Evolutionary conservation across 2,797 vertebrate genomes (phyloP).

Genomic region (Danio tinwini): DNA sequence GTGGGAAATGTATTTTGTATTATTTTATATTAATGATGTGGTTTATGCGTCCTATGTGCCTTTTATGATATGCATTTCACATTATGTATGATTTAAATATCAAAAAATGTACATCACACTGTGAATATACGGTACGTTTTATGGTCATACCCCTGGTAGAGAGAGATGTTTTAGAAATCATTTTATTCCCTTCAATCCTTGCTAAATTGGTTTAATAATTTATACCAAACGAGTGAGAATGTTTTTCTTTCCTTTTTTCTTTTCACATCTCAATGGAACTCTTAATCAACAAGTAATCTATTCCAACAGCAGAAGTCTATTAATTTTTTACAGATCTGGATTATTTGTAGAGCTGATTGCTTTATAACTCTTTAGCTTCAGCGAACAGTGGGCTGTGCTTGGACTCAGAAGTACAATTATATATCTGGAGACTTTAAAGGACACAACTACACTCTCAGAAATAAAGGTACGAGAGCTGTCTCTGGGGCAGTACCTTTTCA

Average conservation of each 20-base stretch:
- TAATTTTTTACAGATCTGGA: slow-evolving; percentile 15
- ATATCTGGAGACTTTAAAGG: too few relatives aligned
- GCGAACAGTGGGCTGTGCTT: slow-evolving; percentile 17
- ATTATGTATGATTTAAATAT: too few relatives aligned
- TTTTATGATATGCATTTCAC: too few relatives aligned
- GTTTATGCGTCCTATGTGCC: too few relatives aligned
- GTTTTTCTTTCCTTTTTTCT: background rate
- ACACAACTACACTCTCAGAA: too few relatives aligned
- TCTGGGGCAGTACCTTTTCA: too few relatives aligned
- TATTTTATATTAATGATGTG: too few relatives aligned
- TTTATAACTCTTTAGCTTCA: slow-evolving; percentile 29
- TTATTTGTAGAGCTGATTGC: slow-evolving; percentile 29
- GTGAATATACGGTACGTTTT: background rate
- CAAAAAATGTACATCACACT: too few relatives aligned
- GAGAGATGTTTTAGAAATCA: background rate
- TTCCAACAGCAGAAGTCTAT: slow-evolving; percentile 16
- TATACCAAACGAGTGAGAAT: slow-evolving; percentile 11
- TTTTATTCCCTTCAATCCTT: background rate
- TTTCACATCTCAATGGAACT: slow-evolving; percentile 15
- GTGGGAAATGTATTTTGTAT: too few relatives aligned
- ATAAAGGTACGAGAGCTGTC: too few relatives aligned
- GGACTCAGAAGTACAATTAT: too few relatives aligned
- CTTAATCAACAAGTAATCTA: slow-evolving; percentile 34
- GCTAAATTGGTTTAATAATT: slow-evolving; percentile 29
- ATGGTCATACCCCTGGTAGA: background rate